phyloP scores from a whole-genome alignment of 2,888 invertebrate genomes.

The Acronicta alni region DNA sequence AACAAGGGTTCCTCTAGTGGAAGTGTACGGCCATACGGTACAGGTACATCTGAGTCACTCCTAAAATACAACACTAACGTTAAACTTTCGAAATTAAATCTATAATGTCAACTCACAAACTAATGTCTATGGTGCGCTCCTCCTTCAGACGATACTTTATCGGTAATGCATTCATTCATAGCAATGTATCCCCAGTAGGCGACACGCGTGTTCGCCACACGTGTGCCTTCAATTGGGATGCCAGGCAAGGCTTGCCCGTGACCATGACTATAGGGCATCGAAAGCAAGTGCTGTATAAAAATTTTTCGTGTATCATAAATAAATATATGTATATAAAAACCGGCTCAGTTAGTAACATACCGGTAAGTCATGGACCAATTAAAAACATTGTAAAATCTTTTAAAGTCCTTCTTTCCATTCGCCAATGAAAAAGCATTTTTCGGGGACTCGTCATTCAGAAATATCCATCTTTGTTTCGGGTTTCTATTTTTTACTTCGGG shows the following conservation, averaged over 20 bases:
- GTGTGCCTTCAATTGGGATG: no score
- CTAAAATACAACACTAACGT: conserved; percentile 73
- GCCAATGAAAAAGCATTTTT: conserved; percentile 87
- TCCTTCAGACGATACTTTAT: no score
- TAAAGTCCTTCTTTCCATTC: conserved; percentile 66
- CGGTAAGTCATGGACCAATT: conserved; percentile 93
- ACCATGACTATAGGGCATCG: no score
- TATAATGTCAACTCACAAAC: no score
- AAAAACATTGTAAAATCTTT: conserved; percentile 89
- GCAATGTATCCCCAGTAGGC: no score
- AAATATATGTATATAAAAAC: no score
- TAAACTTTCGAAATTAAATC: background rate
- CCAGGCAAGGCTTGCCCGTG: no score
- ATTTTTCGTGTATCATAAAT: no score
- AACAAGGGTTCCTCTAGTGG: conserved; percentile 57
- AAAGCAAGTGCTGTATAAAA: no score
- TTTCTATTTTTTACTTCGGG: conserved; percentile 66
- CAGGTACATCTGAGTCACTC: conserved; percentile 90
- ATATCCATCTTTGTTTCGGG: conserved; percentile 91
- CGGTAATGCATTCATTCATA: no score
- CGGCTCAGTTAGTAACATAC: conserved; percentile 69
- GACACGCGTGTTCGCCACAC: no score
- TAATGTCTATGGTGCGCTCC: no score
- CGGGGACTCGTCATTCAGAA: conserved; percentile 92
- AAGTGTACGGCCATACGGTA: conserved; percentile 91